Evolutionary conservation across 2,888 invertebrate genomes (phyloP), one percentile per base, ranked within the genome.

Genomic region (Campopleginae sp.): DNA sequence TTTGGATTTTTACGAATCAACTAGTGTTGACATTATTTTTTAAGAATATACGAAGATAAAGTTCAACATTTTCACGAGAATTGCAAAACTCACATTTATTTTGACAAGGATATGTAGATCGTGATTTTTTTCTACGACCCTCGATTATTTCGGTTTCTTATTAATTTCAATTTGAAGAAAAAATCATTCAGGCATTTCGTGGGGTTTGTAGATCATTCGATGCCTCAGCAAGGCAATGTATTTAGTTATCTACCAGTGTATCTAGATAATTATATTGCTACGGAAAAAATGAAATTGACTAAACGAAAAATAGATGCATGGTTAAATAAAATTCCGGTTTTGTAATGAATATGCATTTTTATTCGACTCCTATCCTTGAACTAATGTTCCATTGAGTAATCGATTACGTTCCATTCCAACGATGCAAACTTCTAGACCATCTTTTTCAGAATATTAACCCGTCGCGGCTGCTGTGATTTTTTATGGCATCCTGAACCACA

Each of bases 281-380:
- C 79, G 61, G 75, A 77, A 77, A 71, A 66, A 51, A 38, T 8
- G 8, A 72, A 81, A 78, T 74, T 76, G 71, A 82, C 78, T 38
- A 66, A 66, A 74, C 66, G 44, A 71, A 79, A 65, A 77, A 79
- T 82, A 82, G 75, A 66, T 85, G 84, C 89, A 89, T 89, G 88
- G 86, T 86, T 89, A 83, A 91, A 91, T 91, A 91, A 87, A 87
- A 79, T 77, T 84, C 80, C 83, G 80, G 80, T 87, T 87, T 87
- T 87, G 76, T 85, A 87, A 80, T 66, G 14, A 17, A 14, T n/a
- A 54, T 17, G 48, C 46, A 17, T 70, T 58, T 44, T 72, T 71
- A 77, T 80, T 82, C 4, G 0, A 31, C 23, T 68, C 63, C 68
- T 58, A 10, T 77, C 23, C 54, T 31, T 12, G 38, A 48, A 75